phyloP scores from a whole-genome alignment of 1,140 invertebrate species.

The Glossosoma conforme region DNA sequence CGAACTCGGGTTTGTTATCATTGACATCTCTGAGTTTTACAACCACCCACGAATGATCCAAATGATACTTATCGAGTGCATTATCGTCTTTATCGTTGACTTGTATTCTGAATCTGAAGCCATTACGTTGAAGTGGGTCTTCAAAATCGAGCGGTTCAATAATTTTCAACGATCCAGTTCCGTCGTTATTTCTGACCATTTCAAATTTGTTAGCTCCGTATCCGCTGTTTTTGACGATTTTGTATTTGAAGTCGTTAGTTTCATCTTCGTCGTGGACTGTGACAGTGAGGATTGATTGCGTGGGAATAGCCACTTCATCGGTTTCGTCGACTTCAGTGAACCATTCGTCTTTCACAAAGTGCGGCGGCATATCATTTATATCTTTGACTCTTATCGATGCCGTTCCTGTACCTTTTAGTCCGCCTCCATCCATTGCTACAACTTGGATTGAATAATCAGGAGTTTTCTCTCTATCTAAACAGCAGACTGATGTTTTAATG shows the following conservation, averaged over 20 bases:
- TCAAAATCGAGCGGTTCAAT: conserved; percentile 59
- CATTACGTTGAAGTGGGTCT: conserved; percentile 53
- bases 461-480: conserved; percentile 59
- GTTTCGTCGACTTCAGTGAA: conserved; percentile 63
- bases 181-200: conserved; percentile 61
- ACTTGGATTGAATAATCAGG: conserved; percentile 65
- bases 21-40: conserved; percentile 59
- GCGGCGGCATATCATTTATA: conserved; percentile 58
- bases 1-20: conserved; percentile 59
- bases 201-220: conserved; percentile 62
- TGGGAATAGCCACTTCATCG: conserved; percentile 54
- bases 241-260: conserved; percentile 52
- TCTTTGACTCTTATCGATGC: conserved; percentile 58
- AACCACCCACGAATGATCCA: conserved; percentile 59
- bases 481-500: conserved; percentile 60
- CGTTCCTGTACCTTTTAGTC: conserved; percentile 53
- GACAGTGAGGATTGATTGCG: conserved; percentile 58
- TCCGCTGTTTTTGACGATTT: conserved; percentile 55
- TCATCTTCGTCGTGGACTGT: conserved; percentile 62
- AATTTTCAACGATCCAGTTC: conserved; percentile 60
- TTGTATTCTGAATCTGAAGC: conserved; percentile 57
- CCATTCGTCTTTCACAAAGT: conserved; percentile 62
- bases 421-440: conserved; percentile 56
- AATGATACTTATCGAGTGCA: conserved; percentile 53
- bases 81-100: conserved; percentile 54